phyloP scores from a whole-genome alignment of 35 echinoderm and acorn worm species.

The Apostichopus japonicus region DNA sequence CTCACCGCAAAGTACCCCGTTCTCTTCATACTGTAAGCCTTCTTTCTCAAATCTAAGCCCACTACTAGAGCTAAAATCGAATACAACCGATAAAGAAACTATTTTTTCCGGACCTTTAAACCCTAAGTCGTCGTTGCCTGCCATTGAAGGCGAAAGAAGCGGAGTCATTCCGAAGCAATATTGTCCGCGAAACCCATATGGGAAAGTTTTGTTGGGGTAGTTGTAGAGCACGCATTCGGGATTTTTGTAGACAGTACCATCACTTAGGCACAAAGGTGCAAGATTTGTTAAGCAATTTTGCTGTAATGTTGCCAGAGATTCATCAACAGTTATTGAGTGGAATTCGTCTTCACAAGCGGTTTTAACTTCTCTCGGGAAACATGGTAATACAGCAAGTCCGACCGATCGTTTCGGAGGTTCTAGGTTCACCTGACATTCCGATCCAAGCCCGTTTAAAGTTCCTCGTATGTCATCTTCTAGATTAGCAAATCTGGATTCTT shows the following conservation, averaged over 20 bases:
- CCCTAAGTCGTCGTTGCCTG: background rate
- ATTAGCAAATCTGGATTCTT: background rate
- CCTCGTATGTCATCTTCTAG: background rate
- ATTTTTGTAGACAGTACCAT: constrained; percentile 6
- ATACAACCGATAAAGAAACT: background rate
- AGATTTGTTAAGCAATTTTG: background rate
- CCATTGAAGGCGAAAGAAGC: background rate
- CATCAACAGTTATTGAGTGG: background rate
- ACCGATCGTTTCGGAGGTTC: background rate
- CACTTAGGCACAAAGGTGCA: background rate
- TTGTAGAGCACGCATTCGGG: background rate
- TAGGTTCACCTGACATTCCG: background rate
- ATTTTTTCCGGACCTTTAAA: background rate
- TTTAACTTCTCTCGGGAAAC: background rate
- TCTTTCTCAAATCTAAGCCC: background rate
- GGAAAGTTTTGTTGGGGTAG: background rate
- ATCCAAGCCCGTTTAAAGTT: background rate
- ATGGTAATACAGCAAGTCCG: background rate
- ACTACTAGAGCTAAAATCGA: constrained; percentile 29
- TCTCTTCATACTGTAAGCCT: background rate
- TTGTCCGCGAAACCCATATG: background rate
- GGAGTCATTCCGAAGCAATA: background rate
- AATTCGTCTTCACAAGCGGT: background rate
- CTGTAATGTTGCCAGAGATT: background rate
- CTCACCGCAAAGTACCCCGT: background rate